Conservation (phyloP, 2,888 invertebrate species). For the Harpalus rubripes region DNA sequence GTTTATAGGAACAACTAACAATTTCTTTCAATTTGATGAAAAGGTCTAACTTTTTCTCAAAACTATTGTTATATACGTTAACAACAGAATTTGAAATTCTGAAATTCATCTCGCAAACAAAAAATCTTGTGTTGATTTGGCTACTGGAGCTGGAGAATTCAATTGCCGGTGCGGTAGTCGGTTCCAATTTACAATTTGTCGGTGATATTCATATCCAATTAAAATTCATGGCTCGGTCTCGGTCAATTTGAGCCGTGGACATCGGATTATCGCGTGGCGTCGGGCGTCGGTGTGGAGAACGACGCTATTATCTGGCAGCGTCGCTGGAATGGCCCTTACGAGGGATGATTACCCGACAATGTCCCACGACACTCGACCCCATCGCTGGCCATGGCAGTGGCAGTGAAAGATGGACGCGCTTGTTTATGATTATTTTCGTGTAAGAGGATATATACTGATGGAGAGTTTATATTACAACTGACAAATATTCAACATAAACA, state of each 20-base stretch:
- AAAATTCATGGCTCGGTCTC: conserved; percentile 49
- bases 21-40: too few relatives aligned
- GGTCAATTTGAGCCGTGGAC: conserved; percentile 47
- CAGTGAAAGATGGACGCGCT: background rate
- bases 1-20: too few relatives aligned
- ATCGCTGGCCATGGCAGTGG: background rate
- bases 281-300: conserved; percentile 2
- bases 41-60: too few relatives aligned
- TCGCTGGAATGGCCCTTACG: conserved; percentile 37
- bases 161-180: background rate
- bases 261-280: conserved; percentile 11
- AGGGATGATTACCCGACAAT: conserved; percentile 43
- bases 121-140: background rate
- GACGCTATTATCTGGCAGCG: conserved; percentile 36
- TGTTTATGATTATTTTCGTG: background rate
- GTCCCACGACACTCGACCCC: conserved; percentile 7
- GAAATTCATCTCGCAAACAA: too few relatives aligned
- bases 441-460: background rate
- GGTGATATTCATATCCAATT: conserved; percentile 50
- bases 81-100: too few relatives aligned
- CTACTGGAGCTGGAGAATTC: background rate
- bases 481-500: too few relatives aligned
- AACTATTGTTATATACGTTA: too few relatives aligned
- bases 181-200: conserved; percentile 35
- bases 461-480: background rate